Conservation (phyloP, 2,888 invertebrate genomes). For the Platypus cylindrus region DNA sequence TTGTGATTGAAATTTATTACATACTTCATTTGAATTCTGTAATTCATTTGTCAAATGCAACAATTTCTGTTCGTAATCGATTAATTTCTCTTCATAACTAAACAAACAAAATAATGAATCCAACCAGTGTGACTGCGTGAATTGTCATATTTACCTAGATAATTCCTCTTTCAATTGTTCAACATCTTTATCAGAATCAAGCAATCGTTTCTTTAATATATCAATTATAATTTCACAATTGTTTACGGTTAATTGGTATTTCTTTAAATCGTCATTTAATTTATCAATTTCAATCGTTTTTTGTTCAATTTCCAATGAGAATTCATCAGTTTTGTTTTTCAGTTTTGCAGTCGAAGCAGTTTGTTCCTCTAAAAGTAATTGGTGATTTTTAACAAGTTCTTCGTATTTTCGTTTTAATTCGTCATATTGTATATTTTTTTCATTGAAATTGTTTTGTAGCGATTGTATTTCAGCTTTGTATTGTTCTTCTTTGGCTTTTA, state of each 20-base stretch:
- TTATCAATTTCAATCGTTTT: slow-evolving; percentile 37
- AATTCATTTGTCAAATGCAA: slow-evolving; percentile 25
- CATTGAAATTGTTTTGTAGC: slow-evolving; percentile 28
- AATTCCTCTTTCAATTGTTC: slow-evolving; percentile 40
- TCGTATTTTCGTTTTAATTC: slow-evolving; percentile 16
- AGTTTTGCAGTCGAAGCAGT: too few relatives aligned
- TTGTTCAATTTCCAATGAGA: slow-evolving; percentile 11
- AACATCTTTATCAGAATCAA: slow-evolving; percentile 47
- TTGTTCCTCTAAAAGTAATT: too few relatives aligned
- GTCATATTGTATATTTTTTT: slow-evolving; percentile 18
- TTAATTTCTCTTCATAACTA: slow-evolving; percentile 25
- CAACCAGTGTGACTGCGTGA: slow-evolving; percentile 2
- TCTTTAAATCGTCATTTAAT: slow-evolving; percentile 39
- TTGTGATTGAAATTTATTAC: slow-evolving; percentile 29
- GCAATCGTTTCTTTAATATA: slow-evolving; percentile 42
- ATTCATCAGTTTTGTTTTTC: slow-evolving; percentile 13
- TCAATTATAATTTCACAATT: slow-evolving; percentile 46
- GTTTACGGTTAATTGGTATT: slow-evolving; percentile 46
- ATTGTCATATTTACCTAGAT: slow-evolving; percentile 13
- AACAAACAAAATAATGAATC: neutral
- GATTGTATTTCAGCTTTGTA: slow-evolving; percentile 39
- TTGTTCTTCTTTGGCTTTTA: slow-evolving; percentile 33
- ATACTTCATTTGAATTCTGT: slow-evolving; percentile 20
- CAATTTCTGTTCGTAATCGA: slow-evolving; percentile 28
- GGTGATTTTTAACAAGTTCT: too few relatives aligned